Conservation (phyloP, 2,113 vertebrate species). For the Triplophysa siluroides region DNA sequence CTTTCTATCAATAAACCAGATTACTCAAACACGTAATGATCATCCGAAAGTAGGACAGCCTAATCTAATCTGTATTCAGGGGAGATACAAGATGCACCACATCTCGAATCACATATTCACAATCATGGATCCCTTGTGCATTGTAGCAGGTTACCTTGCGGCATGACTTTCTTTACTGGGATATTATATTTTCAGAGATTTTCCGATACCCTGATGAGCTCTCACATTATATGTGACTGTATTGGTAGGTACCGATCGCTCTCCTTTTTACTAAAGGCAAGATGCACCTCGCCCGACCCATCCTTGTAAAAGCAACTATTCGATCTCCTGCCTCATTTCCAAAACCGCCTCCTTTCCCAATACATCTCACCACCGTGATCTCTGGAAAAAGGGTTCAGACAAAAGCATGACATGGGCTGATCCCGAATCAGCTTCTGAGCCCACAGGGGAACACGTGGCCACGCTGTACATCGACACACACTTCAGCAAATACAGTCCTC, state of each 20-base stretch:
- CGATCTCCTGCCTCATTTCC: constrained; percentile 24
- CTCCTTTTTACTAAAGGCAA: constrained; percentile 3
- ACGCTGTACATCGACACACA: background rate
- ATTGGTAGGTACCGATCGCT: background rate
- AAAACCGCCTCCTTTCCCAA: constrained; percentile 27
- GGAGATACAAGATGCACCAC: background rate
- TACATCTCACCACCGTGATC: constrained; percentile 2
- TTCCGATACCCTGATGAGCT: constrained; percentile 1
- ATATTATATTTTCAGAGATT: background rate
- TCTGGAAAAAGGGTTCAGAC: constrained; percentile 14
- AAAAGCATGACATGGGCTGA: constrained; percentile 19
- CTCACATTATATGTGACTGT: constrained; percentile 18
- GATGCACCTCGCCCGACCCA: background rate
- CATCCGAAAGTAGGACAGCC: background rate
- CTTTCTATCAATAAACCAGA: background rate
- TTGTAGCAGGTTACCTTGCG: background rate
- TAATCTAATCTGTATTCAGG: constrained; percentile 3
- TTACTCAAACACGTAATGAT: background rate
- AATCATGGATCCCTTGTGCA: background rate
- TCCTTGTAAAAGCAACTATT: constrained; percentile 13
- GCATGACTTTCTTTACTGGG: background rate
- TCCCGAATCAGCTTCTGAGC: constrained; percentile 2
- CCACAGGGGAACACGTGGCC: constrained; percentile 4
- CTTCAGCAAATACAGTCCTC: background rate
- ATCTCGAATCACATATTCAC: background rate